A percentile compares a stretch with the other conserved stretches of the same genome.
Conservation (phyloP, 2,113 vertebrate genomes). For the Bothrops jararaca region DNA sequence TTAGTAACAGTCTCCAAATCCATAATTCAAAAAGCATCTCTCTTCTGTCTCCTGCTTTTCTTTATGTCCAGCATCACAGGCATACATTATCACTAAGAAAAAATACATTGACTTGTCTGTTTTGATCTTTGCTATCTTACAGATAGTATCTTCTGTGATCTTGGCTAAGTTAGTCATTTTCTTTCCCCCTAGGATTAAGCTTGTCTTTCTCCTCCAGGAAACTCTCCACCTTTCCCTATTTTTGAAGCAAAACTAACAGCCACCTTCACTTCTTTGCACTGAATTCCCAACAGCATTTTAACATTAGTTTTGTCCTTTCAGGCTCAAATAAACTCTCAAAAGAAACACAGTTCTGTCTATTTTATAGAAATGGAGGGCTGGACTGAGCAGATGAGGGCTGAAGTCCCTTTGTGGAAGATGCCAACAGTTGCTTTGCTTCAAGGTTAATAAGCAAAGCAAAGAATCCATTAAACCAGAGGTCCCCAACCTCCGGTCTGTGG, state of each 20-base stretch:
- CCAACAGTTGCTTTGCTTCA: not conserved
- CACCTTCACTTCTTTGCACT: not conserved
- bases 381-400: not conserved
- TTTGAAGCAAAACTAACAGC: not conserved
- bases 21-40: not conserved
- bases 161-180: not conserved
- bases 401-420: not conserved
- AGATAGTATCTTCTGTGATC: not conserved
- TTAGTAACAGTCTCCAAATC: not conserved
- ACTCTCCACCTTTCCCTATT: not conserved
- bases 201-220: not conserved
- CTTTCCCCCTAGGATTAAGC: not conserved
- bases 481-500: too few species aligned
- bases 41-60: not conserved
- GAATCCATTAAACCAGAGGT: not conserved
- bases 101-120: not conserved
- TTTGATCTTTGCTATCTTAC: not conserved
- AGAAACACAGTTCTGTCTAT: not conserved
- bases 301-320: not conserved
- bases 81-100: not conserved
- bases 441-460: not conserved
- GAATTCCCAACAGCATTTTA: not conserved
- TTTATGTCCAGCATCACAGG: not conserved
- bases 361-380: not conserved
- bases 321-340: not conserved